phyloP scores from a whole-genome alignment of 2,113 vertebrate species.

The Brienomyrus longianalis region DNA sequence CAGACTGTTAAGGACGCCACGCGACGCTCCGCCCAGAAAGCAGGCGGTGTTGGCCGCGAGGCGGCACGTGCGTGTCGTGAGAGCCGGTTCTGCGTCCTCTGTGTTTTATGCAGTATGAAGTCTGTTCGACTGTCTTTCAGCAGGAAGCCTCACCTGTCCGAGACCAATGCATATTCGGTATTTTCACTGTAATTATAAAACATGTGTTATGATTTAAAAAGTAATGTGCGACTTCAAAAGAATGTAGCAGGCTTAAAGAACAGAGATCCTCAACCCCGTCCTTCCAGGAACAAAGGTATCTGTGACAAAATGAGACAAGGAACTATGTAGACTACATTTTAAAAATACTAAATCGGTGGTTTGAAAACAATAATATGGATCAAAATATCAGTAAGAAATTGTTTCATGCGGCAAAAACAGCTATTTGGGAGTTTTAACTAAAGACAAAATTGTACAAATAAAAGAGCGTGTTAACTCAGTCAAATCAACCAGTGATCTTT shows the following conservation, averaged over 20 bases:
- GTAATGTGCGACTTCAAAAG: not conserved
- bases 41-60: not conserved
- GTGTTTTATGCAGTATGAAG: not conserved
- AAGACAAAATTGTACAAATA: not conserved
- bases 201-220: not conserved
- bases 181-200: not conserved
- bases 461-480: not conserved
- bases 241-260: not conserved
- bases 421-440: not conserved
- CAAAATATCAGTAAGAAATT: not conserved
- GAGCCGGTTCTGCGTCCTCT: not conserved
- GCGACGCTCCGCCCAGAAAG: not conserved
- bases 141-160: not conserved
- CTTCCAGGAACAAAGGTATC: not conserved
- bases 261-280: not conserved
- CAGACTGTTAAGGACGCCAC: not conserved
- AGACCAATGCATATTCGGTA: not conserved
- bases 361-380: not conserved
- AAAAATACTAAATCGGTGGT: not conserved
- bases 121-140: not conserved
- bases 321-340: not conserved
- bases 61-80: not conserved
- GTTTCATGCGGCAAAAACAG: not conserved
- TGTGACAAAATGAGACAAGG: not conserved
- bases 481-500: not conserved